phyloP scores from a whole-genome alignment of 2,797 vertebrate species.

The Crax fasciolata region DNA sequence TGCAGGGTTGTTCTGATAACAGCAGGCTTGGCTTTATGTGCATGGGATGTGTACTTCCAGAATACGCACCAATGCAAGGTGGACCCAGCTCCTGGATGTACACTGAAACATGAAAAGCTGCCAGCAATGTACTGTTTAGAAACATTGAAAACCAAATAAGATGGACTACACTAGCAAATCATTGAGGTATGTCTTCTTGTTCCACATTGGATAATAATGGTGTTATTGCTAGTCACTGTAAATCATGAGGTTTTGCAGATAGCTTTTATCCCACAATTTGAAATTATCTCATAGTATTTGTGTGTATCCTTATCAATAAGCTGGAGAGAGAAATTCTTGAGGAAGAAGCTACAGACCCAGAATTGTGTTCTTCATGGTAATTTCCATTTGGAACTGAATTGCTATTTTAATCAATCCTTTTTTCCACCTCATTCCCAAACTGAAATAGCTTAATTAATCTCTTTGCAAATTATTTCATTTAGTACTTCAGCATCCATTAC shows the following conservation, averaged over 20 bases:
- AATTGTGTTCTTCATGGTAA: neutral
- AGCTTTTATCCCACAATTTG: neutral
- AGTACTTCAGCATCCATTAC: neutral
- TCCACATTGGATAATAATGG: neutral
- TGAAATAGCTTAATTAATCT: neutral
- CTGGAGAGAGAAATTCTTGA: neutral
- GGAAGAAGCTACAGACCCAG: neutral
- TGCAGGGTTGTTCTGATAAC: neutral
- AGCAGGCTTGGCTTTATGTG: rapidly evolving
- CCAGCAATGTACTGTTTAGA: neutral
- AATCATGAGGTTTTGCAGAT: neutral
- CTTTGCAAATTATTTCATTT: neutral
- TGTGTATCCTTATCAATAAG: neutral
- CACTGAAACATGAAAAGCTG: neutral
- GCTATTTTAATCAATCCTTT: neutral
- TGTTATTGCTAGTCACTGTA: neutral
- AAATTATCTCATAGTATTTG: neutral
- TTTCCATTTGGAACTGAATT: neutral
- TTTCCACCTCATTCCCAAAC: neutral
- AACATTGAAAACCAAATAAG: neutral
- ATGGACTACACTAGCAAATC: neutral
- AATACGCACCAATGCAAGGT: neutral
- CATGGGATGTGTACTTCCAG: neutral
- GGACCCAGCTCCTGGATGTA: neutral
- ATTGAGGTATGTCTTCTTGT: neutral